Base-by-base conservation (phyloP, 2,888 invertebrate species). In the Phortica magna region DNA sequence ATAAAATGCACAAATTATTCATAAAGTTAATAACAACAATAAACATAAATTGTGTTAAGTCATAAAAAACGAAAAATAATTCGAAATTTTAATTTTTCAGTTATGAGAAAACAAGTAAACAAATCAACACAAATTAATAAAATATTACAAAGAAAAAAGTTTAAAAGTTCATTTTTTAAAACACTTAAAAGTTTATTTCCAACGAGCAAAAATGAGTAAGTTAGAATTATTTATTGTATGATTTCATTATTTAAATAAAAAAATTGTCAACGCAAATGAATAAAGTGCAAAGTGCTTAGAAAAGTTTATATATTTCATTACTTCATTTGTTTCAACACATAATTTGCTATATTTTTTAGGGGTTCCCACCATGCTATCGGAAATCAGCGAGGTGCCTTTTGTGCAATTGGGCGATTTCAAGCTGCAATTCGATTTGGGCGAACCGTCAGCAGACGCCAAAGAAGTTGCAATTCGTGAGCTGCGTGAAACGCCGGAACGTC, bases 311-410 rank as follows among this genome's bases (percentile, higher is more conserved):
- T 31, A 4, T 31, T 4, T 31, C 31, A n/a, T 0, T 4, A 31
- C 1, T 31, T 31, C 31, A 31, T 2, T 55, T 5, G n/a, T 55
- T 55, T 55, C 4, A 2, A 55, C 7, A 55, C n/a, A n/a, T n/a
- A 65, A 39, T 65, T 39, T 65, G 3, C 2, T 14, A 19, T 43
- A n/a, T 42, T 43, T 74, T 77, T 31, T 92, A 95, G 95, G 94
- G 92, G 93, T 94, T 77, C 94, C 93, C 83, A 95, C 95, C 77
- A 95, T 96, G 95, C 92, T 96, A 89, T 95, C 96, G 64, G 95
- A 95, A 74, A 91, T 96, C 88, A 93, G 94, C 19, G 93, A 94
- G 81, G 87, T 96, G 79, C 96, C 96, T 7, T 93, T 93, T 1
- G 91, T 96, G 55, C 93, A 95, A 90, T 91, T 96, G 61, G 96